Conservation (phyloP, 2,888 invertebrate species). For the Orgyia antiqua region DNA sequence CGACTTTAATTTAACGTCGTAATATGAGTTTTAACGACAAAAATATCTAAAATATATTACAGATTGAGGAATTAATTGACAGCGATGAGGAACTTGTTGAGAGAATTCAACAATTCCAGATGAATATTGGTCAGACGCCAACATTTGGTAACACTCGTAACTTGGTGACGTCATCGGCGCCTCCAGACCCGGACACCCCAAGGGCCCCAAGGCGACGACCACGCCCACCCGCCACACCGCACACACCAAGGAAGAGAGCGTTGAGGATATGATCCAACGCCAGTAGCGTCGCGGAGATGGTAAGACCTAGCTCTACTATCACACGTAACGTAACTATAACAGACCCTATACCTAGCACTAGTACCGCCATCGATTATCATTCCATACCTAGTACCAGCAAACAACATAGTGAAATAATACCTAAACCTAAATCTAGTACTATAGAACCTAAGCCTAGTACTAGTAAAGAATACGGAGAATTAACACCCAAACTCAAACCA, state of each 20-base stretch:
- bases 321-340: neutral
- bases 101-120: slow-evolving; percentile 55
- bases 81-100: slow-evolving; percentile 60
- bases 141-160: slow-evolving; percentile 59
- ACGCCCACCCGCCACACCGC: slow-evolving; percentile 7
- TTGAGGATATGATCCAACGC: slow-evolving; percentile 29
- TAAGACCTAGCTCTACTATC: neutral
- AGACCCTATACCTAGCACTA: neutral
- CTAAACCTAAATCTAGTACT: neutral
- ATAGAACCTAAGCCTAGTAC: neutral
- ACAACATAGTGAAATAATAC: neutral
- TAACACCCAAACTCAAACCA: neutral
- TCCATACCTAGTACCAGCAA: neutral
- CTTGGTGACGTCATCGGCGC: slow-evolving; percentile 58
- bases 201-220: slow-evolving; percentile 30
- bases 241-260: slow-evolving; percentile 34
- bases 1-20: too few species aligned
- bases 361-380: neutral
- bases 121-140: slow-evolving; percentile 48
- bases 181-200: slow-evolving; percentile 63
- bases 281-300: neutral
- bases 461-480: neutral
- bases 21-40: too few species aligned
- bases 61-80: slow-evolving; percentile 67
- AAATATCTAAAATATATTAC: too few species aligned